phyloP scores from a whole-genome alignment of 1,140 invertebrate genomes.

The Drosophila oshimai region DNA sequence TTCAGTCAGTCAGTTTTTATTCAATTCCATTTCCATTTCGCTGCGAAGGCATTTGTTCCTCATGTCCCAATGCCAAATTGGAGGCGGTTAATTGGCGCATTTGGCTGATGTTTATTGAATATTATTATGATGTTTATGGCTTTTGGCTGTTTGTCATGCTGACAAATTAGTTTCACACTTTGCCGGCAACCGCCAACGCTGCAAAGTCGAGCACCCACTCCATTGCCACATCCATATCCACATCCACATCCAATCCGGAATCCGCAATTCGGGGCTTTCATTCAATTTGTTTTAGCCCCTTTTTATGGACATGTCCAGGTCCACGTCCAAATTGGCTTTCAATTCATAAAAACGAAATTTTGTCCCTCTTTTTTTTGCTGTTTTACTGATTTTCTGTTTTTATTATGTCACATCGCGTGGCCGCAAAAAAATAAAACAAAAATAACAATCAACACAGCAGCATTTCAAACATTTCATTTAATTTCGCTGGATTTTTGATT shows the following conservation, averaged over 20 bases:
- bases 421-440: neutral
- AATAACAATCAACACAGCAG: slow-evolving; percentile 2
- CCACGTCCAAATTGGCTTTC: slow-evolving; percentile 60
- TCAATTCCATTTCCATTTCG: neutral
- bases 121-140: slow-evolving; percentile 80
- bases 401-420: slow-evolving; percentile 32
- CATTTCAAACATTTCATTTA: slow-evolving; percentile 24
- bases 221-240: slow-evolving; percentile 42
- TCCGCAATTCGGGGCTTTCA: slow-evolving; percentile 17
- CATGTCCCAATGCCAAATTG: slow-evolving; percentile 34
- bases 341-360: slow-evolving; percentile 73
- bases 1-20: neutral
- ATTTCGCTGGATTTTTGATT: slow-evolving; percentile 1
- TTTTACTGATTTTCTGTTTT: neutral
- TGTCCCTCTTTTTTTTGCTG: neutral
- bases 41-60: neutral
- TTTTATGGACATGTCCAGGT: slow-evolving; percentile 65
- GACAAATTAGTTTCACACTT: slow-evolving; percentile 81
- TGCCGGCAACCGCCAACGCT: slow-evolving; percentile 42
- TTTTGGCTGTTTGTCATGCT: slow-evolving; percentile 76
- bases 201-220: neutral
- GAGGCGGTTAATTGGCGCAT: slow-evolving; percentile 73
- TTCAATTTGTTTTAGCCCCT: slow-evolving; percentile 46
- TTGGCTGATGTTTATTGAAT: slow-evolving; percentile 77
- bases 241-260: slow-evolving; percentile 8